Base-by-base conservation (phyloP, 2,113 vertebrate genomes). In the Tragelaphus buxtoni region DNA sequence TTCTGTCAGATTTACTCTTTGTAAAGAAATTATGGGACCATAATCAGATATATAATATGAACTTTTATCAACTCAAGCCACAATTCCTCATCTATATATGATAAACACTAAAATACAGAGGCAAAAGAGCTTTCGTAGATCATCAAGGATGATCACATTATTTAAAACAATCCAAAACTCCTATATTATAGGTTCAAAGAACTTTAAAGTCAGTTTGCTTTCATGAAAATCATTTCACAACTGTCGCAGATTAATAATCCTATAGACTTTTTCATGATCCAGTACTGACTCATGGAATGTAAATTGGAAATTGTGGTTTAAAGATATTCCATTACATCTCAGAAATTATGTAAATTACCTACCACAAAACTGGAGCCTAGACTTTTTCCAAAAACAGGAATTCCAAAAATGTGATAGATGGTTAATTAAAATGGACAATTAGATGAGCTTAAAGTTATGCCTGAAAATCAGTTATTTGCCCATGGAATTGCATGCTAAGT, bases 261-360 rank as follows among this genome's bases (percentile, higher is more conserved):
- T 24, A 28, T 18, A 79, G 13, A 9, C 12, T 4, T 90, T 60
- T 82, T 94, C 30, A 32, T 92, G 80, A 60, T 81, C 18, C 45
- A 22, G 49, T 60, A 83, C 5, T 16, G 12, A 13, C 3, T 81
- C 63, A 45, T 22, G 12, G 30, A 65, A 4, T 39, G 0, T 58
- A 39, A 45, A 30, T 51, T 55, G 63, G 35, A 96, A 88, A 81
- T 61, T 79, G 32, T 77, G 18, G 4, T 32, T 94, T 87, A 42
- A 81, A 42, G 12, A 61, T 14, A 17, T 76, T 47, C 39, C 39
- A 3, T 60, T 56, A 74, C 55, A 8, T 94, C 92, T 77, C 26
- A 82, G n/a, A 85, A 96, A 89, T 82, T 93, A 82, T 79, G 69
- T 95, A 30, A 96, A 77, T 94, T 77, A 63, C 7, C 30, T 55